Conservation (phyloP, 2,888 invertebrate species). For the Heliconius charithonia region DNA sequence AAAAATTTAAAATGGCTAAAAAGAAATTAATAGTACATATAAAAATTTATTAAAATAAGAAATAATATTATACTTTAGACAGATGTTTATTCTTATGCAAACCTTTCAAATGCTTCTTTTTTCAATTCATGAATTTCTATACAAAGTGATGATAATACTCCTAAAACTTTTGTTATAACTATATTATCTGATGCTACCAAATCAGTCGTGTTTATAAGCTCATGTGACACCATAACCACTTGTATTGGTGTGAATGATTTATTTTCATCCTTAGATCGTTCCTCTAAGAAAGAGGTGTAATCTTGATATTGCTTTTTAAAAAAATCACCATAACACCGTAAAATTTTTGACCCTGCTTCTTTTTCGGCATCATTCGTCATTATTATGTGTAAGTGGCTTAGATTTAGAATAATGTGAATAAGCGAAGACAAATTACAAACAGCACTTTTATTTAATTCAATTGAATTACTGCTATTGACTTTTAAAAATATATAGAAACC, state of each 20-base stretch:
- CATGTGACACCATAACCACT: constrained; percentile 77
- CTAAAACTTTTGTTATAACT: constrained; percentile 89
- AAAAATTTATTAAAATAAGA: not conserved
- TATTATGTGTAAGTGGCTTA: constrained; percentile 22
- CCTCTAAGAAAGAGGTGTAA: constrained; percentile 55
- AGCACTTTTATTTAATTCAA: too few relatives aligned
- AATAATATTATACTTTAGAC: not conserved
- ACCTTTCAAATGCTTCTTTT: constrained; percentile 86
- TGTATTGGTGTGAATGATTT: constrained; percentile 70
- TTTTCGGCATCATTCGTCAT: constrained; percentile 71
- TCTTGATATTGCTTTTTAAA: constrained; percentile 76
- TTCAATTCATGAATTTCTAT: constrained; percentile 88
- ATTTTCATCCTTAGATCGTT: constrained; percentile 63
- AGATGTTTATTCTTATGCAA: too few relatives aligned
- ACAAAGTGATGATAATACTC: constrained; percentile 90
- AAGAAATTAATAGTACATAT: constrained; percentile 39
- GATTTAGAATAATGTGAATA: not conserved
- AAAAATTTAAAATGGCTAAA: constrained; percentile 84
- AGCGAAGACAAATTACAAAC: not conserved
- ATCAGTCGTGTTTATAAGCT: constrained; percentile 86
- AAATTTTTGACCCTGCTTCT: constrained; percentile 71
- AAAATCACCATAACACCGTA: constrained; percentile 76
- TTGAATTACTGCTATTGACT: too few relatives aligned
- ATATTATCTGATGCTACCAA: constrained; percentile 93
- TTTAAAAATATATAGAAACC: too few relatives aligned